Evolutionary conservation across 2,888 invertebrate species (phyloP).

Genomic region (Drosophila pseudotakahashii): DNA sequence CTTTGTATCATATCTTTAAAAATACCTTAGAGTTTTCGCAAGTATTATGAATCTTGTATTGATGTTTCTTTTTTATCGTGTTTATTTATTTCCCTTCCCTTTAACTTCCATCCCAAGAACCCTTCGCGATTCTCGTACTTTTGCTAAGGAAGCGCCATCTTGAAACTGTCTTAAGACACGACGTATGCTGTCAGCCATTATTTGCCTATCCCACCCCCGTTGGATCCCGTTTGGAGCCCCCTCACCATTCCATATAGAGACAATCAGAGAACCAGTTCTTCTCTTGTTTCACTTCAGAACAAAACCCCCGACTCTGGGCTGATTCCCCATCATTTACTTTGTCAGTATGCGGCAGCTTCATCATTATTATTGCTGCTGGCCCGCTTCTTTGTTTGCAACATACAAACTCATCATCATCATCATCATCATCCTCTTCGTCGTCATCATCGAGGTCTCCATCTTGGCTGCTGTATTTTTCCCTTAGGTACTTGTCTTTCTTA

Average conservation of each 20-base stretch:
- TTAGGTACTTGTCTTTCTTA: conserved; percentile 83
- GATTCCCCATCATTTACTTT: conserved; percentile 80
- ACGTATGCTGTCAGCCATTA: conserved; percentile 69
- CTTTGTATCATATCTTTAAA: too few species aligned
- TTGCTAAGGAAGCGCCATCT: conserved; percentile 68
- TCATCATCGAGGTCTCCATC: conserved; percentile 40
- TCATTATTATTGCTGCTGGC: conserved; percentile 73
- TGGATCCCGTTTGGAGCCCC: background rate
- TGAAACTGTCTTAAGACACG: conserved; percentile 66
- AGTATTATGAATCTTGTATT: too few species aligned
- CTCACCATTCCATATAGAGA: conserved; percentile 8
- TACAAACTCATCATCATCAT: conserved; percentile 66
- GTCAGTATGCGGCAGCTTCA: conserved; percentile 80
- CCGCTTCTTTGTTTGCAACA: conserved; percentile 47
- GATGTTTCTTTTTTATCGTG: background rate
- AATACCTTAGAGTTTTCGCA: too few species aligned
- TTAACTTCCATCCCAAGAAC: background rate
- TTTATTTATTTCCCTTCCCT: background rate
- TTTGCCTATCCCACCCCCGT: conserved; percentile 54
- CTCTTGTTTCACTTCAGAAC: conserved; percentile 18
- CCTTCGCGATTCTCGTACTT: conserved; percentile 14
- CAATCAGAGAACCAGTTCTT: conserved; percentile 58
- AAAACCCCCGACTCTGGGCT: conserved; percentile 24
- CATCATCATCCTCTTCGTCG: conserved; percentile 35
- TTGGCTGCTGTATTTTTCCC: conserved; percentile 59